Conservation (phyloP, 1,140 invertebrate genomes). For the Heliconius melpomene region DNA sequence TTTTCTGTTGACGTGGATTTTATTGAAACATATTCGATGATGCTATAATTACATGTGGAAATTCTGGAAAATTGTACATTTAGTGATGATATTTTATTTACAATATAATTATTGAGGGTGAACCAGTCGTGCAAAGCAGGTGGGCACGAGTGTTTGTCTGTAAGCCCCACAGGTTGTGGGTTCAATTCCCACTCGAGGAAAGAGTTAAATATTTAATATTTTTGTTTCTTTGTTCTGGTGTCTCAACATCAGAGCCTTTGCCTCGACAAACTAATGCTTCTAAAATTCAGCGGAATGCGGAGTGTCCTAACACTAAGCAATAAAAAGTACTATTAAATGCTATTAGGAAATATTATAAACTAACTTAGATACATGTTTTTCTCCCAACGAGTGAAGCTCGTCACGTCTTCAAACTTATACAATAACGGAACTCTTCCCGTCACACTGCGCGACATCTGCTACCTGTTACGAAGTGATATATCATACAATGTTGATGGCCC, state of each 20-base stretch:
- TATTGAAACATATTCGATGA: conserved; percentile 48
- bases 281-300: too few relatives aligned
- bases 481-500: not conserved
- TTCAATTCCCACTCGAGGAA: too few relatives aligned
- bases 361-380: conserved; percentile 11
- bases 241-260: too few relatives aligned
- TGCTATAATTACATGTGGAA: not conserved
- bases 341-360: not conserved
- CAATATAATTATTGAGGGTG: not conserved
- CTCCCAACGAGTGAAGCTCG: conserved; percentile 37
- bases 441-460: conserved; percentile 52
- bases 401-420: conserved; percentile 65
- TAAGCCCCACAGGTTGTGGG: too few relatives aligned
- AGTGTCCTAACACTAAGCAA: not conserved
- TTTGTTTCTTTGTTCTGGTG: too few relatives aligned
- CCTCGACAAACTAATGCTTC: too few relatives aligned
- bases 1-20: conserved; percentile 66
- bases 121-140: too few relatives aligned
- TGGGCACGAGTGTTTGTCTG: too few relatives aligned
- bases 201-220: too few relatives aligned
- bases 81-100: not conserved
- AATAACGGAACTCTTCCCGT: conserved; percentile 63
- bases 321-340: not conserved
- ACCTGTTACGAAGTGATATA: conserved; percentile 42
- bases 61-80: not conserved